Conservation (phyloP, 2,888 invertebrate species). For the Polymixis lichenea region DNA sequence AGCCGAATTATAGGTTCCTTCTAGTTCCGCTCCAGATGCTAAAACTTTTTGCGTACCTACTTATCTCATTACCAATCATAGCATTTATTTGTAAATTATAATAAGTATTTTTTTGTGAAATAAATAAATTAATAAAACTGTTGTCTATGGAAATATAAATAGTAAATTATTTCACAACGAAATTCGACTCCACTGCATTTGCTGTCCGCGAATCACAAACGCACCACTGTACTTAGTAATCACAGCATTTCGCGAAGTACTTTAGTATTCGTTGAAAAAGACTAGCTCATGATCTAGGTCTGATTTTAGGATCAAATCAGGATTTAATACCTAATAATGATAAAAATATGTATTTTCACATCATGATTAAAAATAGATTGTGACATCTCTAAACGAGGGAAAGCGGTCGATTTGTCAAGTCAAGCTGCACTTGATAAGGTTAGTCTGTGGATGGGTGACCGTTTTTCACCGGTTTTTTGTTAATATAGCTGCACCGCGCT, state of each 20-base stretch:
- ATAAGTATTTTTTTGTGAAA: too few species aligned
- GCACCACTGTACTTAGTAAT: constrained; percentile 52
- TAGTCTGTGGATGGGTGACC: not conserved
- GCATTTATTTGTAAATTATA: too few species aligned
- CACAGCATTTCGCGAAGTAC: constrained; percentile 32
- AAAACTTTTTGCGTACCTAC: too few species aligned
- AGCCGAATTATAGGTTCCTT: too few species aligned
- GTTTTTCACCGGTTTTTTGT: not conserved
- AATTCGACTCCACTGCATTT: constrained; percentile 50
- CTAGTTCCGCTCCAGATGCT: too few species aligned
- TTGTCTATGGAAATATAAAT: too few species aligned
- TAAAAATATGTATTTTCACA: not conserved
- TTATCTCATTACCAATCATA: too few species aligned
- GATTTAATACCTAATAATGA: constrained; percentile 19
- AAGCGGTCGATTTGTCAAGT: not conserved
- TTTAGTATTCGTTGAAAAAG: constrained; percentile 39
- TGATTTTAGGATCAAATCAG: constrained; percentile 29
- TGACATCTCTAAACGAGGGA: not conserved
- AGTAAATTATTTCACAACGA: not conserved
- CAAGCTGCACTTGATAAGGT: not conserved
- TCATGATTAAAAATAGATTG: constrained; percentile 37
- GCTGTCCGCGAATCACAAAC: constrained; percentile 53
- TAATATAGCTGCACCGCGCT: too few species aligned
- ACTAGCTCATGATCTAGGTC: constrained; percentile 19
- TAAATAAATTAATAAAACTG: too few species aligned